Evolutionary conservation across 1,140 invertebrate genomes (phyloP).

Genomic region (Luehdorfia chinensis): DNA sequence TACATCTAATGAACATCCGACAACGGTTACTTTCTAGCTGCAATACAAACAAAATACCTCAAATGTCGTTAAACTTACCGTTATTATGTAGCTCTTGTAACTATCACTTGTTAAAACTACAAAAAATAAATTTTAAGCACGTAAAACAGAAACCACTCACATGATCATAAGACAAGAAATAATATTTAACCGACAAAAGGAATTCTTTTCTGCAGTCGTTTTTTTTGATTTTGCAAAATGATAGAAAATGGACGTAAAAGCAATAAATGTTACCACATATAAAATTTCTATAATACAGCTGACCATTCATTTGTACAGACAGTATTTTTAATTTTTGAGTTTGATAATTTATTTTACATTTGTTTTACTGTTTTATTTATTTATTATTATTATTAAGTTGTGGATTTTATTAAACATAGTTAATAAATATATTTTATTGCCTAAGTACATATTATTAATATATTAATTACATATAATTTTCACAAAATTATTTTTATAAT

Average conservation of each 20-base stretch:
- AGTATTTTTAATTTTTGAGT: too few species aligned
- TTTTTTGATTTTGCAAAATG: conserved; percentile 68
- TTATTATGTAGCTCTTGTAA: conserved; percentile 29
- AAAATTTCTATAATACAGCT: too few species aligned
- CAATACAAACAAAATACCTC: conserved; percentile 64
- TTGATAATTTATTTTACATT: too few species aligned
- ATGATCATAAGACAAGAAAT: conserved; percentile 51
- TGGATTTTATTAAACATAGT: too few species aligned
- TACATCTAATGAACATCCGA: conserved; percentile 41
- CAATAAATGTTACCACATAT: conserved; percentile 39
- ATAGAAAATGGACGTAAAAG: conserved; percentile 63
- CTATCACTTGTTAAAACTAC: conserved; percentile 26
- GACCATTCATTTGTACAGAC: too few species aligned
- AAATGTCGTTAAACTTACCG: conserved; percentile 62
- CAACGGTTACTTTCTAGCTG: conserved; percentile 64
- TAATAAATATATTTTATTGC: too few species aligned
- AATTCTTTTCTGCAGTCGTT: conserved; percentile 65
- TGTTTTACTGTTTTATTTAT: too few species aligned
- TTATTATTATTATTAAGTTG: too few species aligned
- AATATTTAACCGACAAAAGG: conserved; percentile 59
- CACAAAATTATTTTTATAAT: too few species aligned
- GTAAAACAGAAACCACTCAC: conserved; percentile 40
- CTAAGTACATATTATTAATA: too few species aligned
- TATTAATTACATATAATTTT: too few species aligned
- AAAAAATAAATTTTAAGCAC: conserved; percentile 39